Evolutionary conservation across 2,797 vertebrate genomes (phyloP), one percentile per base, ranked within the genome.

Genomic region (Poecilia velifera): DNA sequence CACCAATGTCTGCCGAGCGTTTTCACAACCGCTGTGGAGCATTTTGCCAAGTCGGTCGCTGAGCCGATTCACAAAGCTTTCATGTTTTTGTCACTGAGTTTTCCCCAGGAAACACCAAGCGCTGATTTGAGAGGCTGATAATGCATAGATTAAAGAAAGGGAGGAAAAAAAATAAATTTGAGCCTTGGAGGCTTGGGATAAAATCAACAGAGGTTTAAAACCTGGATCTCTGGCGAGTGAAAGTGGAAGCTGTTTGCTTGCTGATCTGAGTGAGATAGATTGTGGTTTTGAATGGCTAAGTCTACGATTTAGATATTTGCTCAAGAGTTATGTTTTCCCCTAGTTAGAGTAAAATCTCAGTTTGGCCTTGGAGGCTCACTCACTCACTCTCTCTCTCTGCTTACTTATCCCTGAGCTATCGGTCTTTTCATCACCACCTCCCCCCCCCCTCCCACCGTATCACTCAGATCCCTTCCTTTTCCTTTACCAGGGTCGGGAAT

Each of bases 401-500:
- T 83, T 31, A 28, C 81, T 75, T 64, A 86, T 81, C 64, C 75
- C 76, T 46, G 66, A 81, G 82, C 86, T 89, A 88, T 92, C 81
- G 25, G 74, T 51, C 86, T 9, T 86, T 85, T 86, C 90, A 91
- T 92, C 92, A 79, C 51, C 51, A 2, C 12, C 46, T 3, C 10
- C 55, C 3, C 55, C n/a, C 4, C 3, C 68, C 3, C n/a, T n/a
- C n/a, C n/a, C 64, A 3, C 78, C 36, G 0, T 86, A 87, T 91
- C 78, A 12, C 86, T 81, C 84, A 73, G 76, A 87, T 84, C 85
- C 76, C 81, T 89, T 90, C 88, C 85, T 88, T 82, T 86, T 87
- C 87, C 86, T 88, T 82, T 64, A 80, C 76, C 70, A 4, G 46
- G 62, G 73, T 90, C 73, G 84, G 87, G 91, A 86, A 87, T 45